phyloP scores from a whole-genome alignment of 2,888 invertebrate genomes.

The Xestia rhomboidea region DNA sequence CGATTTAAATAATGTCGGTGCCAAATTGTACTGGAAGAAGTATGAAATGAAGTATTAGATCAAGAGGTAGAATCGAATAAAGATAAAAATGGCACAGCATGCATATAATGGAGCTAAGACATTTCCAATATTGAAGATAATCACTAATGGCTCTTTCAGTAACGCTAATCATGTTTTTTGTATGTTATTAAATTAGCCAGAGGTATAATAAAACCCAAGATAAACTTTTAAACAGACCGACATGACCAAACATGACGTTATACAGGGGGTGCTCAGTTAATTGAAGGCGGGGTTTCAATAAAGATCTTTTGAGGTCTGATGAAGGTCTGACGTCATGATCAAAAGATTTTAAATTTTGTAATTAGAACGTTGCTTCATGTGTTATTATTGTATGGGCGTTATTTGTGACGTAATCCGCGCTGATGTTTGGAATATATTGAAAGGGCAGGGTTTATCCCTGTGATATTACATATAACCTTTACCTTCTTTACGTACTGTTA shows the following conservation, averaged over 20 bases:
- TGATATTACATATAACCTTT: constrained; percentile 5
- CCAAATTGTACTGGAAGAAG: background rate
- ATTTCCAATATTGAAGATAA: background rate
- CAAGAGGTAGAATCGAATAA: background rate
- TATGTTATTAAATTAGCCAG: background rate
- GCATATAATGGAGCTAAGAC: accelerated
- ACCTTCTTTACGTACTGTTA: background rate
- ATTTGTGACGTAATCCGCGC: constrained; percentile 70
- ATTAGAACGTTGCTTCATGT: constrained; percentile 69
- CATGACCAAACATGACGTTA: constrained; percentile 24
- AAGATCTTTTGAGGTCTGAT: constrained; percentile 80
- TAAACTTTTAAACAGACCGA: constrained; percentile 42
- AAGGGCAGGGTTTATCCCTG: constrained; percentile 37
- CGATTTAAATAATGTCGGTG: background rate
- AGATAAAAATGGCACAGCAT: too few species aligned
- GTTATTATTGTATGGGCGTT: constrained; percentile 67
- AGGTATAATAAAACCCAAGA: background rate
- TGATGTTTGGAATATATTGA: constrained; percentile 55
- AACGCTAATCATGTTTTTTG: background rate
- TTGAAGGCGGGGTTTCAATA: constrained; percentile 86
- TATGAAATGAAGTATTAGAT: background rate
- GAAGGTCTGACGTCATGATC: constrained; percentile 83
- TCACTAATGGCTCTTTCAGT: background rate
- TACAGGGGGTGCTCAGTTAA: constrained; percentile 77
- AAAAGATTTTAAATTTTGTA: constrained; percentile 79